Base-by-base conservation (phyloP, 2,797 vertebrate genomes). In the Onychomys leucogaster region DNA sequence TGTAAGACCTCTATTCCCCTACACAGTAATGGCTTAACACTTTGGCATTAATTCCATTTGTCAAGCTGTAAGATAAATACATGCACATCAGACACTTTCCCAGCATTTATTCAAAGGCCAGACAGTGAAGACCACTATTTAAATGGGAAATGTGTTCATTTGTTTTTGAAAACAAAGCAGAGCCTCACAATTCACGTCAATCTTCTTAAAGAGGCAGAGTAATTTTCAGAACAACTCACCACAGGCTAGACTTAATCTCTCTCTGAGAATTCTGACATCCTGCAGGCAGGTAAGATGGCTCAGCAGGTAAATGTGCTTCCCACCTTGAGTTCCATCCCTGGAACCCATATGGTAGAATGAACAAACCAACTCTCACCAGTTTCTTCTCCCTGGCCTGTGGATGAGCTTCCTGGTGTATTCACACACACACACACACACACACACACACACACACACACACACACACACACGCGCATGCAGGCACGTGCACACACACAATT, bases 1-100 rank as follows among this genome's bases (percentile, higher is more conserved):
- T 97, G 93, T 82, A 96, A 98, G 98, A 96, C 96, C 97, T 95
- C 92, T 95, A 96, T 97, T 88, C 97, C 98, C 94, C 94, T 94
- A 95, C 97, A 98, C 63, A 95, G 98, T 98, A 98, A 98, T 98
- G 98, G 97, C 97, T 98, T 98, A 98, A 97, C 97, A 97, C 98
- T 98, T 97, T 98, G 97, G 94, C 97, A 98, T 98, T 98, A 98
- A 98, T 98, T 94, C 97, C 97, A 97, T 92, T 94, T 97, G 98
- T 98, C 97, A 98, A 97, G 94, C 96, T 96, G 91, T 94, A 96
- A 98, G 94, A 97, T 98, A 98, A 98, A 96, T 98, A 98, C 97
- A 97, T 98, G 93, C 81, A 98, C 85, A 97, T 98, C 98, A 98
- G 98, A 97, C 97, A 97, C 93, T 91, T 96, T 96, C 1, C 7